Evolutionary conservation across 2,113 vertebrate genomes (phyloP).

Genomic region (Toxostoma redivivum): DNA sequence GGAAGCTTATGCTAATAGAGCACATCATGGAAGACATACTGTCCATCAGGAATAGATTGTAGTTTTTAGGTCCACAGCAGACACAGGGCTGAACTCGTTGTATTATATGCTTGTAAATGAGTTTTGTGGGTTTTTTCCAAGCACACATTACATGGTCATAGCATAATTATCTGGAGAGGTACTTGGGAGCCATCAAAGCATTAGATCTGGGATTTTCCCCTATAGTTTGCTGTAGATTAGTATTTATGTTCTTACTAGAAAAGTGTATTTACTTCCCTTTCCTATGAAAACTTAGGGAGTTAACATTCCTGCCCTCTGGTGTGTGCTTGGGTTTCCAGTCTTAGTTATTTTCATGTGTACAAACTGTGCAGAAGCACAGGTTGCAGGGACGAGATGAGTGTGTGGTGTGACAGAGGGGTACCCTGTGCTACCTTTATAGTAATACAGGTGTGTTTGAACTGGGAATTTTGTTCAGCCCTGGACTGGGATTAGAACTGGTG

Average conservation of each 20-base stretch:
- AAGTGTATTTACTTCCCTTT: not conserved
- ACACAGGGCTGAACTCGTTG: not conserved
- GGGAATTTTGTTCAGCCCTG: not conserved
- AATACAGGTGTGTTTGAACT: not conserved
- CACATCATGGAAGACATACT: not conserved
- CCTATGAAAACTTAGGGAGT: not conserved
- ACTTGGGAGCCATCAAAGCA: not conserved
- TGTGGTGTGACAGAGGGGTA: fast-evolving
- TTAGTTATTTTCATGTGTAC: not conserved
- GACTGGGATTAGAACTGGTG: not conserved
- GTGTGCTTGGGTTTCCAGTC: not conserved
- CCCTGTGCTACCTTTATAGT: fast-evolving
- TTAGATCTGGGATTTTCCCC: not conserved
- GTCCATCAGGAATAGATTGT: not conserved
- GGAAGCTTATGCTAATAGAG: not conserved
- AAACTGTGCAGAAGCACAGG: not conserved
- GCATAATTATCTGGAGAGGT: not conserved
- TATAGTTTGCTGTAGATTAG: not conserved
- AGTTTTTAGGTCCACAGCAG: not conserved
- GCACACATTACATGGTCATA: not conserved
- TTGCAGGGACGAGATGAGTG: not conserved
- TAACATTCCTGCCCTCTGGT: not conserved
- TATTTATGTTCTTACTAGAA: not conserved
- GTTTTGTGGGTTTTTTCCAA: not conserved
- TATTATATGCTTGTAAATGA: not conserved